A percentile compares a stretch with the other conserved stretches of the same genome.
These are phyloP conservation scores for Hermodice carunculata DNA, from an alignment of 2,888 invertebrate species.

Conservation along the genomic window DNA sequence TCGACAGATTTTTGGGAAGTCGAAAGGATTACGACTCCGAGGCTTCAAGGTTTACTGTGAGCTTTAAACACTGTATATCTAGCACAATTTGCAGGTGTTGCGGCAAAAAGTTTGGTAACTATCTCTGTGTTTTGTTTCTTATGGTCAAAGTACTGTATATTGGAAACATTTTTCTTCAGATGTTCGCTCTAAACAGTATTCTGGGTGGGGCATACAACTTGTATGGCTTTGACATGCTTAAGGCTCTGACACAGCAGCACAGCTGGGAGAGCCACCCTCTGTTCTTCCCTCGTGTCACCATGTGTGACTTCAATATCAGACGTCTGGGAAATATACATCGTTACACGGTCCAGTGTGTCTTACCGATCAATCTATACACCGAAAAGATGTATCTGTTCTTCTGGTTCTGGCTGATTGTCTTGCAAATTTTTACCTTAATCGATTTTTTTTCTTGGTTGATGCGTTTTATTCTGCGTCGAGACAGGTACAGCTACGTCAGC, in stretches of 20 bases:
- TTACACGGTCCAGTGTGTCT: conserved; percentile 8
- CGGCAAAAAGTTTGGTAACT: conserved; percentile 30
- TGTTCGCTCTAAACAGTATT: conserved; percentile 30
- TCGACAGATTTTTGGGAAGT: conserved; percentile 34
- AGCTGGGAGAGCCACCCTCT: conserved; percentile 43
- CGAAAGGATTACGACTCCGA: not conserved
- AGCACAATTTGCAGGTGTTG: conserved; percentile 4
- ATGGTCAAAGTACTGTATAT: conserved; percentile 35
- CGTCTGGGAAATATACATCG: conserved; percentile 5
- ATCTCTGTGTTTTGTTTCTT: conserved; percentile 34
- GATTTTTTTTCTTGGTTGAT: conserved; percentile 60
- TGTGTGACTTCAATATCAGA: conserved; percentile 2
- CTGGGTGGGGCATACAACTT: conserved; percentile 29
- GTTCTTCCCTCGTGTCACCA: conserved; percentile 3
- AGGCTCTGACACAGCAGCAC: conserved; percentile 17
- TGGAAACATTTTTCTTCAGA: conserved; percentile 31
- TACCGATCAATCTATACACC: conserved; percentile 11
- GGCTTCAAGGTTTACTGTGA: not conserved
- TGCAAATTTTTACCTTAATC: conserved; percentile 52
- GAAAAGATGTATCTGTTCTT: conserved; percentile 13
- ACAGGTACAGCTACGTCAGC: conserved; percentile 53
- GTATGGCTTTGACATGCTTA: conserved; percentile 45
- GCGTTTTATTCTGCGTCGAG: conserved; percentile 15
- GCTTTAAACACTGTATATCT: not conserved
- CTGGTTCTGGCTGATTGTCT: conserved; percentile 32